These are phyloP conservation scores for Rhipidura dahli DNA, from an alignment of 2,113 vertebrate genomes.

Conservation along the genomic window DNA sequence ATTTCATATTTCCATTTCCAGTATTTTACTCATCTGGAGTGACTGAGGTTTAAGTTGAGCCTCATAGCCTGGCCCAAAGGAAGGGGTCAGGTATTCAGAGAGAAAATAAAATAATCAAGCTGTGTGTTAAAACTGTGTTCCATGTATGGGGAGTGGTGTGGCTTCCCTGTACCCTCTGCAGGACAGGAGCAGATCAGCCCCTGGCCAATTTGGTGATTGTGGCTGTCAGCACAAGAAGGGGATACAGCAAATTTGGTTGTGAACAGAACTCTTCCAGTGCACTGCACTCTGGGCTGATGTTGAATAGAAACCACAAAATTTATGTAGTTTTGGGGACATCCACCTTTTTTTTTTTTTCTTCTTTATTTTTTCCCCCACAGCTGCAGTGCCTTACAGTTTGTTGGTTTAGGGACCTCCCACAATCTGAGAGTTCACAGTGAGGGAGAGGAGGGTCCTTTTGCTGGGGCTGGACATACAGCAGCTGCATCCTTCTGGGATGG, in stretches of 20 bases:
- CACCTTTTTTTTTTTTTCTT: accelerated
- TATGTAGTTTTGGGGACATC: neutral
- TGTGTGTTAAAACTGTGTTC: neutral
- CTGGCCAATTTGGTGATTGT: neutral
- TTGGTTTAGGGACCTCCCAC: neutral
- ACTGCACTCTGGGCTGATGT: neutral
- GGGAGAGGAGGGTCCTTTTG: neutral
- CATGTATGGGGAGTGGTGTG: neutral
- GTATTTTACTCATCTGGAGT: neutral
- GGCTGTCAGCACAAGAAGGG: neutral
- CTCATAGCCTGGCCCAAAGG: neutral
- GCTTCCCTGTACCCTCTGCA: accelerated
- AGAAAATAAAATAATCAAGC: neutral
- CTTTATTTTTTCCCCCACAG: accelerated
- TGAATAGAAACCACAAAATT: neutral
- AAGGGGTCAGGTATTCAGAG: neutral
- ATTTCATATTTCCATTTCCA: neutral
- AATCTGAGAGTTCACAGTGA: neutral
- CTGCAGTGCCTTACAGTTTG: neutral
- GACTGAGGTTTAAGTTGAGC: neutral
- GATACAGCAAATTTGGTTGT: neutral
- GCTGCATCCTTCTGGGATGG: neutral
- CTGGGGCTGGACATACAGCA: neutral
- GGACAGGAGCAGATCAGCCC: neutral
- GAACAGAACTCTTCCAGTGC: neutral